Evolutionary conservation across 2,797 vertebrate genomes (phyloP).

Genomic region (Poecilia velifera): DNA sequence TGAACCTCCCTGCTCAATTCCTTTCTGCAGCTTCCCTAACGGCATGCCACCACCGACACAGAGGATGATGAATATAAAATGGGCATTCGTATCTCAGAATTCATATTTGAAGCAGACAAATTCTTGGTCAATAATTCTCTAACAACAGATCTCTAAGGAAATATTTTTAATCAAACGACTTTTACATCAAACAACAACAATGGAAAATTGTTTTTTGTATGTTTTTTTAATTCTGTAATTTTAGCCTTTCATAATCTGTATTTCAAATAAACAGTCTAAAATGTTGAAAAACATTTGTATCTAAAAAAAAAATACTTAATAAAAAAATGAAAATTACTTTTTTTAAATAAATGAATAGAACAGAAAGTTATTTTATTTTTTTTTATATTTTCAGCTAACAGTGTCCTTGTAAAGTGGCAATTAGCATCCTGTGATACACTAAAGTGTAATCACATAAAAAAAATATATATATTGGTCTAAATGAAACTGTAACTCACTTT

Average conservation of each 20-base stretch:
- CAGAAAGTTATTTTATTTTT: background rate
- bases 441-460: background rate
- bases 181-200: background rate
- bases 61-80: slow-evolving; percentile 49
- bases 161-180: background rate
- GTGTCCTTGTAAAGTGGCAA: background rate
- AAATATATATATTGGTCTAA: background rate
- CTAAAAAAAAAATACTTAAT: background rate
- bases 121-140: background rate
- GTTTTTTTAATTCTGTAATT: background rate
- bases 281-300: background rate
- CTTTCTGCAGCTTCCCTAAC: slow-evolving; percentile 26
- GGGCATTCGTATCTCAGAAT: slow-evolving; percentile 61
- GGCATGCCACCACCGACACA: slow-evolving; percentile 2
- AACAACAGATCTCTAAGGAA: background rate
- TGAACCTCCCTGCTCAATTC: slow-evolving; percentile 63
- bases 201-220: background rate
- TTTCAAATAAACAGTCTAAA: background rate
- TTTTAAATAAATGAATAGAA: background rate
- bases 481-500: background rate
- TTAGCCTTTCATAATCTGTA: too few species aligned
- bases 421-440: background rate
- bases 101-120: slow-evolving; percentile 4
- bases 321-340: too few species aligned
- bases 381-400: background rate